Evolutionary conservation across 2,888 invertebrate species (phyloP).

Genomic region (Geophilus truncorum): DNA sequence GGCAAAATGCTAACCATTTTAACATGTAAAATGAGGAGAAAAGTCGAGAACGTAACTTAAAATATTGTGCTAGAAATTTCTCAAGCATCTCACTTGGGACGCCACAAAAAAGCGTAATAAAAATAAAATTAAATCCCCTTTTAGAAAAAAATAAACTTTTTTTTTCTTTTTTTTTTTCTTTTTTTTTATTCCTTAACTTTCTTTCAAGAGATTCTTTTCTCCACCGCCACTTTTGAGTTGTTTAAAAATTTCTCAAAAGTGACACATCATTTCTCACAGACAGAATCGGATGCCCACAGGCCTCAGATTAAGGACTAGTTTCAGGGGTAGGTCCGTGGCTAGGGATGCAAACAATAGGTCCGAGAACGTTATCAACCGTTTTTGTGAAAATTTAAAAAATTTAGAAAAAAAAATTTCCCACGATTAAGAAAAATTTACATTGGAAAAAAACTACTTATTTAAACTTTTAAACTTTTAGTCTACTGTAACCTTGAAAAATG

Average conservation of each 20-base stretch:
- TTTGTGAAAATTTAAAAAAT: not conserved
- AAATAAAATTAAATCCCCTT: not conserved
- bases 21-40: not conserved
- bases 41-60: not conserved
- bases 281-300: slow-evolving; percentile 7
- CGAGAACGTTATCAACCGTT: not conserved
- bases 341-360: slow-evolving; percentile 19
- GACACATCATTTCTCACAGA: slow-evolving; percentile 21
- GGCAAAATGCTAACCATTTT: not conserved
- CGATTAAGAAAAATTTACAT: not conserved
- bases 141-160: not conserved
- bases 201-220: not conserved
- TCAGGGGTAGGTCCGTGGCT: not conserved
- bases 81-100: not conserved
- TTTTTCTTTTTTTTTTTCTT: not conserved
- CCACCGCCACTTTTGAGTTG: not conserved
- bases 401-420: no score
- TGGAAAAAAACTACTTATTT: not conserved
- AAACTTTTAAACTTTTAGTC: slow-evolving; percentile 4
- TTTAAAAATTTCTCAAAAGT: slow-evolving; percentile 6
- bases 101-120: not conserved
- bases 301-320: slow-evolving; percentile 11
- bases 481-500: slow-evolving; percentile 17
- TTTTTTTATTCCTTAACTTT: not conserved
- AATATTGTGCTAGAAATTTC: slow-evolving; percentile 1